Conservation (phyloP, 2,113 vertebrate genomes). For the Phasianus colchicus region DNA sequence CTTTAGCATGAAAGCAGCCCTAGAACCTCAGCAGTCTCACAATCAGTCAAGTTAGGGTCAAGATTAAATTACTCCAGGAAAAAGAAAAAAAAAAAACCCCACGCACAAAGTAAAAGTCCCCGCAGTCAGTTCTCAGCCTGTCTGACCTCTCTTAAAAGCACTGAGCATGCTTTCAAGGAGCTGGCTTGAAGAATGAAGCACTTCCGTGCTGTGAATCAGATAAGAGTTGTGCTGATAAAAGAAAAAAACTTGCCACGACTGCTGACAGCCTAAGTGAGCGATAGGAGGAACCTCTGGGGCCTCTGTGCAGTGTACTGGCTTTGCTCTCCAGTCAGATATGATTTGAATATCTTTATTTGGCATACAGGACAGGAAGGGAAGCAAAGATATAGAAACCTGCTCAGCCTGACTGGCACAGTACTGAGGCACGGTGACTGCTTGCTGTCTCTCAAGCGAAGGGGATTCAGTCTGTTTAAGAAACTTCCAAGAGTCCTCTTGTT, state of each 20-base stretch:
- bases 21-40: background rate
- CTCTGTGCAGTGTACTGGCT: background rate
- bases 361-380: background rate
- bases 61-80: background rate
- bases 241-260: rapidly evolving
- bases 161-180: background rate
- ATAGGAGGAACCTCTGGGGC: background rate
- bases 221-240: background rate
- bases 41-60: background rate
- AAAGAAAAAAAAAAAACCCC: too few relatives aligned
- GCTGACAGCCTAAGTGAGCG: background rate
- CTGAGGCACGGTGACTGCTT: background rate
- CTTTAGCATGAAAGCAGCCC: background rate
- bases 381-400: background rate
- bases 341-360: background rate
- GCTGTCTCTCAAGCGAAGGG: background rate
- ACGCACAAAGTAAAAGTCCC: background rate
- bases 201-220: background rate
- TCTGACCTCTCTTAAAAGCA: background rate
- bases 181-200: background rate
- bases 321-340: background rate
- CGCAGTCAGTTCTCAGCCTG: background rate
- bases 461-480: background rate
- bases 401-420: background rate
- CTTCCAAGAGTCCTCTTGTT: background rate